Conservation (phyloP, 2,888 invertebrate species). For the Microplitis deprimator region DNA sequence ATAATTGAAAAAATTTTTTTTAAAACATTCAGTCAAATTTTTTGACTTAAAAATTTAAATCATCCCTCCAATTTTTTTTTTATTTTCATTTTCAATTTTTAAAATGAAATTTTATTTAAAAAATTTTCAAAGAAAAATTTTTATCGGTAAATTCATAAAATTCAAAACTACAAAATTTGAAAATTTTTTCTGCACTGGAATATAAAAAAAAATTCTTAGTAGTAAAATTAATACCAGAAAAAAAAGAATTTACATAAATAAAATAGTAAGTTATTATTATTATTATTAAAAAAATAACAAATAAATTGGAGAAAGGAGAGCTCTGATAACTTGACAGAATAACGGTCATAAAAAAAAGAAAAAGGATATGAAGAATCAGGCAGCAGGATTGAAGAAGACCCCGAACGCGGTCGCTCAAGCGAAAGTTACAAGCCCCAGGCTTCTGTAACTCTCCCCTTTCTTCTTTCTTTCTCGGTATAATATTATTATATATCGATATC, state of each 20-base stretch:
- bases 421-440: slow-evolving; percentile 61
- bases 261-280: neutral
- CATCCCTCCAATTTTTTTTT: too few relatives aligned
- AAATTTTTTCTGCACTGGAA: too few relatives aligned
- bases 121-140: too few relatives aligned
- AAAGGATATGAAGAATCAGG: slow-evolving; percentile 7
- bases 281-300: neutral
- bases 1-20: too few relatives aligned
- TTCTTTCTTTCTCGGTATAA: slow-evolving; percentile 49
- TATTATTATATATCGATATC: neutral
- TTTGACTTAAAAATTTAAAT: too few relatives aligned
- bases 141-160: too few relatives aligned
- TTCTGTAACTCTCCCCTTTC: slow-evolving; percentile 50
- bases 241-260: neutral
- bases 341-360: neutral
- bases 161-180: too few relatives aligned
- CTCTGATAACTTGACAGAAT: neutral
- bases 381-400: slow-evolving; percentile 45
- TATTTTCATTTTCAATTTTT: too few relatives aligned
- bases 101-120: too few relatives aligned
- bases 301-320: neutral
- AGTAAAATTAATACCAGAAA: neutral
- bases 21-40: too few relatives aligned
- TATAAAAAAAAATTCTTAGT: too few relatives aligned
- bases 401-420: slow-evolving; percentile 54